Conservation (phyloP, 1,140 invertebrate genomes). For the Whitmania pigra region DNA sequence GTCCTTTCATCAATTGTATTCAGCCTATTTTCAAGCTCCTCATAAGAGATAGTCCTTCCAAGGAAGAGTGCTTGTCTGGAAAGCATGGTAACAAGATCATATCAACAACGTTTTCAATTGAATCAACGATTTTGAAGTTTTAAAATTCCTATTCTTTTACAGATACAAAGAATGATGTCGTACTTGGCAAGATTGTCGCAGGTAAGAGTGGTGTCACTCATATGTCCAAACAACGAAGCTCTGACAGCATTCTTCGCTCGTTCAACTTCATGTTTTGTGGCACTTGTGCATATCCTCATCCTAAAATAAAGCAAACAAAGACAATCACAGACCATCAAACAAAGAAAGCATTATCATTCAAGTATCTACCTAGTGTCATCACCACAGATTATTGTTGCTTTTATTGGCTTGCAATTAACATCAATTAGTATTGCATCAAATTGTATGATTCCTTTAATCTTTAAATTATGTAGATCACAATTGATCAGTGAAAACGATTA, state of each 20-base stretch:
- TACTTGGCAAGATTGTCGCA: constrained; percentile 86
- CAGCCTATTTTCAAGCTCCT: constrained; percentile 13
- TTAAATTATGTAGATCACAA: too few relatives aligned
- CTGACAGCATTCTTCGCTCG: constrained; percentile 87
- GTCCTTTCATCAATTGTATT: constrained; percentile 61
- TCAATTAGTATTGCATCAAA: too few relatives aligned
- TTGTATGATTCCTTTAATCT: too few relatives aligned
- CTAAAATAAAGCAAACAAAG: constrained; percentile 24
- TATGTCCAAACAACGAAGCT: constrained; percentile 88
- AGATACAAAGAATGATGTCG: constrained; percentile 50
- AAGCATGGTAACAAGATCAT: not conserved
- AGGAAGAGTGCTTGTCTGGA: constrained; percentile 16
- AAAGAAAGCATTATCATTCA: not conserved
- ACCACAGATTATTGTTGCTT: too few relatives aligned
- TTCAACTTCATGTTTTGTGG: constrained; percentile 80
- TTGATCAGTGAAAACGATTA: too few relatives aligned
- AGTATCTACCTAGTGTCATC: too few relatives aligned
- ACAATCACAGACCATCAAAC: too few relatives aligned
- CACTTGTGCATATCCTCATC: constrained; percentile 76
- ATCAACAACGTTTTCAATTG: constrained; percentile 70
- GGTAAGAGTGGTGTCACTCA: constrained; percentile 94
- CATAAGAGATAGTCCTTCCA: constrained; percentile 5
- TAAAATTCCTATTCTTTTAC: constrained; percentile 84
- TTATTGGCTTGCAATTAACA: too few relatives aligned
- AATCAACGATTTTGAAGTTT: constrained; percentile 86